phyloP scores from a whole-genome alignment of 2,888 invertebrate species.

The Chrysolina oricalcia region DNA sequence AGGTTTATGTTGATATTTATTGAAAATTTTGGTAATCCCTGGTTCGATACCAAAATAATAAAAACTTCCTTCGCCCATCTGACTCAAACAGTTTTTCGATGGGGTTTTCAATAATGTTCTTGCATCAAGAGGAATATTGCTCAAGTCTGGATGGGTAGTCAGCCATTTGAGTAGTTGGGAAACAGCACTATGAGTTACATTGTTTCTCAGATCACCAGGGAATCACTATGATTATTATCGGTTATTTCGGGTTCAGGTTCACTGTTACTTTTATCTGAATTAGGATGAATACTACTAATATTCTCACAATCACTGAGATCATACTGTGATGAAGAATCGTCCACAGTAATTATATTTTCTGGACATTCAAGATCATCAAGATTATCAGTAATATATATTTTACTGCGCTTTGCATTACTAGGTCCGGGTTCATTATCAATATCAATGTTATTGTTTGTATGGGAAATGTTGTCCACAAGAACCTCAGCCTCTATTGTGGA shows the following conservation, averaged over 20 bases:
- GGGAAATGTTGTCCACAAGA: conserved; percentile 12
- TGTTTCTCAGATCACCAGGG: conserved; percentile 22
- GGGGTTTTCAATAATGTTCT: conserved; percentile 31
- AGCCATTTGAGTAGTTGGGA: conserved; percentile 35
- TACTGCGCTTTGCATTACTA: conserved; percentile 21
- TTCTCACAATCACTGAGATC: conserved; percentile 3
- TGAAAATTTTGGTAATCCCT: not conserved
- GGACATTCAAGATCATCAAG: conserved; percentile 7
- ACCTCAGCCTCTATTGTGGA: conserved; percentile 27
- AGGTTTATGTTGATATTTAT: conserved; percentile 1
- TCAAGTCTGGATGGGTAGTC: conserved; percentile 14
- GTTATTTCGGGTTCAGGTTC: conserved; percentile 5
- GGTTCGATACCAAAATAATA: conserved; percentile 31
- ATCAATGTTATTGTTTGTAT: conserved; percentile 14
- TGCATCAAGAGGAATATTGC: conserved; percentile 24
- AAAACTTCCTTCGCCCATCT: conserved; percentile 23
- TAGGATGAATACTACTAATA: not conserved
- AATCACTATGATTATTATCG: conserved; percentile 5
- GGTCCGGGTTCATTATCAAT: conserved; percentile 19
- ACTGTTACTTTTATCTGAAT: conserved; percentile 5
- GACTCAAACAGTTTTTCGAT: not conserved
- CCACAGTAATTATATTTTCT: not conserved
- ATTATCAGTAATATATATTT: conserved; percentile 18
- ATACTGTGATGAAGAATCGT: not conserved
- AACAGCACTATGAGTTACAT: conserved; percentile 38